A percentile compares a stretch with the other conserved stretches of the same genome.
Conservation (phyloP, 2,888 invertebrate genomes). For the Tenthredo mesomela region DNA sequence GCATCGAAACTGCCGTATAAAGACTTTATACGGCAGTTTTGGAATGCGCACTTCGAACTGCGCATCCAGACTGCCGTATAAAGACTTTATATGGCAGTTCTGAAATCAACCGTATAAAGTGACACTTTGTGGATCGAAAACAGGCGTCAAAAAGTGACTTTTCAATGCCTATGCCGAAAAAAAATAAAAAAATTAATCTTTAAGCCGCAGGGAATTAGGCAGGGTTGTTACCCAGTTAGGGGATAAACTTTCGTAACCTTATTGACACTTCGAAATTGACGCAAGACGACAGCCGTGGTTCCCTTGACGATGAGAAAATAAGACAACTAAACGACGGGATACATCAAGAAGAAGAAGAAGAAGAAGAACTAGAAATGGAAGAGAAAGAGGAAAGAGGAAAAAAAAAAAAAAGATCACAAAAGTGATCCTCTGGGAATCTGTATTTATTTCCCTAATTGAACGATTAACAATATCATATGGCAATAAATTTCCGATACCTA, state of each 20-base stretch:
- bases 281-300: background rate
- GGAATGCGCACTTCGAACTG: too few species aligned
- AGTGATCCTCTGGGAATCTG: background rate
- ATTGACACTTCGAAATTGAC: slow-evolving; percentile 11
- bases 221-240: background rate
- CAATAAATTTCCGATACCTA: background rate
- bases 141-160: too few species aligned
- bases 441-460: background rate
- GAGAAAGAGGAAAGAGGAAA: background rate
- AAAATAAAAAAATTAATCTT: background rate
- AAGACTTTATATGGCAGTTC: too few species aligned
- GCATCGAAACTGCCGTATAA: too few species aligned
- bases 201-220: background rate
- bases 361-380: background rate
- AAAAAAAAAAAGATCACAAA: background rate
- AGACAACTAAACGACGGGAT: slow-evolving; percentile 14
- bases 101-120: too few species aligned
- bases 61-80: too few species aligned
- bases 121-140: too few species aligned
- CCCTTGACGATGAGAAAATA: slow-evolving; percentile 25
- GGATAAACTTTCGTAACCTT: slow-evolving; percentile 27
- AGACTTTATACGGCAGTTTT: too few species aligned
- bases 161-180: too few species aligned
- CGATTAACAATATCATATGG: background rate
- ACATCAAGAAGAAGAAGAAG: background rate